Conservation (phyloP, 1,140 invertebrate genomes). For the Microvelia longipes region DNA sequence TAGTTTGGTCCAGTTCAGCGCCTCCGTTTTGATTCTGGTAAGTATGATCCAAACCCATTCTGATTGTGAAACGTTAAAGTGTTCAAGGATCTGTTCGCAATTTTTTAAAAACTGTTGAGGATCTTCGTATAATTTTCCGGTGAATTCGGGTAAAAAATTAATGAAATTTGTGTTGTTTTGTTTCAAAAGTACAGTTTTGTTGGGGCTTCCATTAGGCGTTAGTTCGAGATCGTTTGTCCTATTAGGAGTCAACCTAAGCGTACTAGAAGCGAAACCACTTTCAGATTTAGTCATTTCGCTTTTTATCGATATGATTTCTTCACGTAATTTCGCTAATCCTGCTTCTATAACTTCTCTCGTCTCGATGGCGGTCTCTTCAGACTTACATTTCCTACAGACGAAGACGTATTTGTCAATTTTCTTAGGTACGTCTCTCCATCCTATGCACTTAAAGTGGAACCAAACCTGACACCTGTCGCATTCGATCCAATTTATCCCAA, state of each 20-base stretch:
- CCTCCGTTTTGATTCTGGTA: not conserved
- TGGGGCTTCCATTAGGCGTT: not conserved
- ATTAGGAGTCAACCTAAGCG: not conserved
- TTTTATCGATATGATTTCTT: not conserved
- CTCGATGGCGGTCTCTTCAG: not conserved
- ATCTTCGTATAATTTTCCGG: not conserved
- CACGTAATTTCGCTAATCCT: not conserved
- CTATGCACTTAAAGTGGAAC: not conserved
- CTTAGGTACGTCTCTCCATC: not conserved
- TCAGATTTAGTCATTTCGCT: not conserved
- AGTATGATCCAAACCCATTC: not conserved
- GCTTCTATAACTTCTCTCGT: not conserved
- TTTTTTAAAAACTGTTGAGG: not conserved
- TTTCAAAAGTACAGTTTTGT: not conserved
- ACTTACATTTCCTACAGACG: not conserved
- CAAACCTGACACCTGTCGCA: not conserved
- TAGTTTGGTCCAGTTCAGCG: not conserved
- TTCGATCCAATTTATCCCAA: not conserved
- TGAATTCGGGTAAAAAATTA: not conserved
- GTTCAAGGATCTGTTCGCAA: not conserved
- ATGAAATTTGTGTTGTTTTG: not conserved
- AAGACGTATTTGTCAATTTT: not conserved
- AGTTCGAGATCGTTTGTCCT: not conserved
- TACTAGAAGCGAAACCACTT: not conserved
- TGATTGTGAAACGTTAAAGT: not conserved